A percentile compares a stretch with the other conserved stretches of the same genome.
These are phyloP conservation scores for Electrona antarctica DNA, from an alignment of 2,113 vertebrate species.

Conservation along the genomic window DNA sequence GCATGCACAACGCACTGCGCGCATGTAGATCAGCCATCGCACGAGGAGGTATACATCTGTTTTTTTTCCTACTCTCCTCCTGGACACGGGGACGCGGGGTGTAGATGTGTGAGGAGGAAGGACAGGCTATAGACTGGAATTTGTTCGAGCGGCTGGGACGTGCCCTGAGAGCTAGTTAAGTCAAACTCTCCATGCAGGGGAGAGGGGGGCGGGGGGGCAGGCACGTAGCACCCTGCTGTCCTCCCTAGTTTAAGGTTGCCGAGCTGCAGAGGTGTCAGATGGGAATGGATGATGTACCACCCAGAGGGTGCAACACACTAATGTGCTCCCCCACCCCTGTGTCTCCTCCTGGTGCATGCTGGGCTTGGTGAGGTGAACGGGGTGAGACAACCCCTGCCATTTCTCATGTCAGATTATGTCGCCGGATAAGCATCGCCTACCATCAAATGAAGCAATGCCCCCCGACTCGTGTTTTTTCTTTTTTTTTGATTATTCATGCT, in stretches of 20 bases:
- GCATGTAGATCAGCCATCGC: too few species aligned
- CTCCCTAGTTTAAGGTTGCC: conserved; percentile 14
- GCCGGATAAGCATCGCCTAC: conserved; percentile 31
- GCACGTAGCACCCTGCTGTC: conserved; percentile 4
- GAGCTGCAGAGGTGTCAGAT: conserved; percentile 29
- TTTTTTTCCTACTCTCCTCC: conserved; percentile 10
- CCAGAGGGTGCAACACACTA: conserved; percentile 9
- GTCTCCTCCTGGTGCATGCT: background rate
- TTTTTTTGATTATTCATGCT: conserved; percentile 39
- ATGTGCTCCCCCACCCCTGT: background rate
- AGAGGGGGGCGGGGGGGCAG: too few species aligned
- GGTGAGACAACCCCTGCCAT: conserved; percentile 9
- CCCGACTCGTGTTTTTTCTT: background rate
- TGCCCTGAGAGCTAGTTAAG: conserved; percentile 31
- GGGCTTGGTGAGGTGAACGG: conserved; percentile 3
- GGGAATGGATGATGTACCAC: conserved; percentile 55
- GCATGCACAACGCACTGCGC: too few species aligned
- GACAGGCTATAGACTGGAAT: background rate
- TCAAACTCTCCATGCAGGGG: conserved; percentile 2
- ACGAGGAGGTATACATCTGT: too few species aligned
- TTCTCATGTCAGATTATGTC: conserved; percentile 48
- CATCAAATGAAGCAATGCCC: conserved; percentile 21
- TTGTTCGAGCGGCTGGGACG: conserved; percentile 16
- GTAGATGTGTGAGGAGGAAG: conserved; percentile 6
- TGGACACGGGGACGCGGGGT: conserved; percentile 10